Evolutionary conservation across 2,797 vertebrate species (phyloP).

Genomic region (Macroramphosus scolopax): DNA sequence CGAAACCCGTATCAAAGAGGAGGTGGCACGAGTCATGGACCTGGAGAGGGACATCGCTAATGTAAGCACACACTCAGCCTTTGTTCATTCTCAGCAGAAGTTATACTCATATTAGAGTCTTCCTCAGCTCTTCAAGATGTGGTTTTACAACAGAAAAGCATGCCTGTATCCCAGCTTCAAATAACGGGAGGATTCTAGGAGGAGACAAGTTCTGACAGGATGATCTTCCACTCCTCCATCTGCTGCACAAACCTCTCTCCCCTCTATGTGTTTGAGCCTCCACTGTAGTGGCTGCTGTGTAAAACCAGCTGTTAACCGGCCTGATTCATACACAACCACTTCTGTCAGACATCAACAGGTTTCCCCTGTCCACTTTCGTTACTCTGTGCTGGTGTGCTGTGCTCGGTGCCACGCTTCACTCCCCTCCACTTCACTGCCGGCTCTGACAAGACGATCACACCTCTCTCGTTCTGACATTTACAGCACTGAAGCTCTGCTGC

Average conservation of each 20-base stretch:
- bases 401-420: constrained; percentile 44
- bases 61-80: constrained; percentile 84
- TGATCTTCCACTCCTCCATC: constrained; percentile 9
- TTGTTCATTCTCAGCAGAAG: too few species aligned
- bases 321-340: constrained; percentile 16
- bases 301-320: constrained; percentile 41
- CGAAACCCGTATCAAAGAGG: constrained; percentile 72
- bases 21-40: constrained; percentile 84
- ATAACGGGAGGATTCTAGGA: constrained; percentile 20
- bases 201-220: neutral
- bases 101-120: too few species aligned
- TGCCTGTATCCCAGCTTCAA: constrained; percentile 2
- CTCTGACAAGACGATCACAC: constrained; percentile 50
- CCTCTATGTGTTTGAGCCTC: constrained; percentile 17
- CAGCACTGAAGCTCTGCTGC: constrained; percentile 41
- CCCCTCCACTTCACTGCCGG: constrained; percentile 32
- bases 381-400: constrained; percentile 20
- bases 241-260: too few species aligned
- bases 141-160: constrained; percentile 12
- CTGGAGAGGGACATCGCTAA: constrained; percentile 93
- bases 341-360: constrained; percentile 38
- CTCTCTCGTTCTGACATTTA: constrained; percentile 57
- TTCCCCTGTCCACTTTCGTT: constrained; percentile 41
- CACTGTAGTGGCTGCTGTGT: constrained; percentile 19
- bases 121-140: too few species aligned